Evolutionary conservation across 2,113 vertebrate genomes (phyloP).

Genomic region (Toxostoma redivivum): DNA sequence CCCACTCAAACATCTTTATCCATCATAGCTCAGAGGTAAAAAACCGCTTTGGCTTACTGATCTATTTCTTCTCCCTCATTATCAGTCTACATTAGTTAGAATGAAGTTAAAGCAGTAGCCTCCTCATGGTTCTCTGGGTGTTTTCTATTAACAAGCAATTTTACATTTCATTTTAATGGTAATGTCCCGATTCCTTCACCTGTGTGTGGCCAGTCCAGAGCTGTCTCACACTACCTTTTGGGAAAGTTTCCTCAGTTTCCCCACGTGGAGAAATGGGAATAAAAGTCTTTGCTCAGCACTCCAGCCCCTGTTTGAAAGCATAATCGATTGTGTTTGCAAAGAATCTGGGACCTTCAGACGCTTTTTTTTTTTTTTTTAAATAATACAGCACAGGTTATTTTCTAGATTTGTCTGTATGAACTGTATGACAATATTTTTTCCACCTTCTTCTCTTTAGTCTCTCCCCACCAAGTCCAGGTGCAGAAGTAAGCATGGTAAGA

Average conservation of each 20-base stretch:
- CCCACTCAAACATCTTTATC: slow-evolving; percentile 32
- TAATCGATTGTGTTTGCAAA: not conserved
- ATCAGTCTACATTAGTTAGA: not conserved
- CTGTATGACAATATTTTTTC: not conserved
- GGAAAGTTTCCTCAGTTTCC: not conserved
- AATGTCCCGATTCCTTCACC: not conserved
- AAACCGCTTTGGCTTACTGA: not conserved
- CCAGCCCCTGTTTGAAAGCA: not conserved
- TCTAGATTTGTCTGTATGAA: not conserved
- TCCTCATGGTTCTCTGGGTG: not conserved
- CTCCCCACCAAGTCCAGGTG: fast-evolving
- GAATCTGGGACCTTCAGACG: not conserved
- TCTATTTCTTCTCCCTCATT: not conserved
- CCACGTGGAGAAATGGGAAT: not conserved
- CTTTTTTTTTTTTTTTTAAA: not conserved
- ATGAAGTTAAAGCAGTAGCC: not conserved
- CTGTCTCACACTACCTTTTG: not conserved
- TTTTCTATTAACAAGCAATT: not conserved
- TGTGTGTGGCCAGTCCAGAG: not conserved
- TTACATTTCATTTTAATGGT: not conserved
- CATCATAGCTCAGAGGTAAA: slow-evolving; percentile 30
- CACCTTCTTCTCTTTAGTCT: not conserved
- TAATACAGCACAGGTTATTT: not conserved
- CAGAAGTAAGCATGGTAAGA: not conserved
- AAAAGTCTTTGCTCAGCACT: not conserved